A percentile compares a stretch with the other conserved stretches of the same genome.
These are phyloP conservation scores for Agrochola litura DNA, from an alignment of 2,888 invertebrate species.

Conservation along the genomic window DNA sequence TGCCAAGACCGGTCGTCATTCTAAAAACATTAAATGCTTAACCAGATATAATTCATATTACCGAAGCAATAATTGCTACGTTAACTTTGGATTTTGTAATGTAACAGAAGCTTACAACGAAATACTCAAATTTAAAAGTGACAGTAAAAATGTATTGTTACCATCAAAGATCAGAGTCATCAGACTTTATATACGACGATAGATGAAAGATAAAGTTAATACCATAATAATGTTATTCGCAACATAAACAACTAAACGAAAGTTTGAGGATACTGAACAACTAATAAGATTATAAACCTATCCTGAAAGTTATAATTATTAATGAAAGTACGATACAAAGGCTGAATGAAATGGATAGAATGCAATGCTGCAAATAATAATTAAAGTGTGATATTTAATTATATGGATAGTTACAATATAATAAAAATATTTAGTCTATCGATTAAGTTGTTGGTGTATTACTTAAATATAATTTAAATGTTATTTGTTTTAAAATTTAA, in stretches of 20 bases:
- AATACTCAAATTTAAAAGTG: neutral
- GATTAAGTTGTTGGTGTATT: neutral
- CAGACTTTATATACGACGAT: neutral
- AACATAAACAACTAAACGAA: neutral
- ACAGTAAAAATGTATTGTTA: neutral
- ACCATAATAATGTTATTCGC: neutral
- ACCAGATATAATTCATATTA: neutral
- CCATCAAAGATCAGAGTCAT: no score
- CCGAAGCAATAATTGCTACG: neutral
- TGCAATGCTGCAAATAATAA: neutral
- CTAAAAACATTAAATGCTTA: conserved; percentile 77
- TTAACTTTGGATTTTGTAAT: neutral
- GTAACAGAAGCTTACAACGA: neutral
- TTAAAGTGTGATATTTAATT: neutral
- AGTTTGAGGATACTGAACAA: neutral
- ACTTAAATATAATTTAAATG: no score
- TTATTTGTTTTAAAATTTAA: no score
- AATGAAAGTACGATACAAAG: neutral
- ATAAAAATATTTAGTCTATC: neutral
- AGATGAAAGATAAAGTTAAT: neutral
- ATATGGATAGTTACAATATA: neutral
- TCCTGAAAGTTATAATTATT: neutral
- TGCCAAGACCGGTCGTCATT: conserved; percentile 96
- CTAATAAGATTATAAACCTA: neutral
- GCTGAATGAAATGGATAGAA: neutral